Conservation (phyloP, 2,888 invertebrate genomes). For the Anaspis maculata region DNA sequence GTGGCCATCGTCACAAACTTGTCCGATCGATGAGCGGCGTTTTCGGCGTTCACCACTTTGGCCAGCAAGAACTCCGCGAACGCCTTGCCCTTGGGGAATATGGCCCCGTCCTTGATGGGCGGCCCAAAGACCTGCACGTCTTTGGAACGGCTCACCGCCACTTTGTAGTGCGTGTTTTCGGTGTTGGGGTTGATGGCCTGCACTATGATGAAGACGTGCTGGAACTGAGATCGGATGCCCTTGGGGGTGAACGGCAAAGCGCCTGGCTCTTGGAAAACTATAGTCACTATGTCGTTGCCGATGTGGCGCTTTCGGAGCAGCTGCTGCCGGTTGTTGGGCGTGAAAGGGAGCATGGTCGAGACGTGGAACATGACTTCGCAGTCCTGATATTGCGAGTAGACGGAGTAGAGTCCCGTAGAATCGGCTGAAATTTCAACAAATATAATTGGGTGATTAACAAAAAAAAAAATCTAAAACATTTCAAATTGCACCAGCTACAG, state of each 20-base stretch:
- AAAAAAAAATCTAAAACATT: constrained; percentile 9
- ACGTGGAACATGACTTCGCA: constrained; percentile 97
- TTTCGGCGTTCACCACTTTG: constrained; percentile 95
- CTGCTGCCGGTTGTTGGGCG: constrained; percentile 92
- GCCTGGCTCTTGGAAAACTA: constrained; percentile 89
- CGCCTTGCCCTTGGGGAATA: constrained; percentile 81
- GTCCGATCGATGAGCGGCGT: constrained; percentile 91
- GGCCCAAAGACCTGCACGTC: constrained; percentile 96
- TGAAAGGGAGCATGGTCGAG: constrained; percentile 92
- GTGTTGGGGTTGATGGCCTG: constrained; percentile 84
- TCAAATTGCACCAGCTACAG: no score
- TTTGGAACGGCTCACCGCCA: constrained; percentile 62
- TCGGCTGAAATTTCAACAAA: constrained; percentile 55
- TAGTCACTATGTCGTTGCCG: constrained; percentile 96
- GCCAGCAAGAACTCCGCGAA: constrained; percentile 92
- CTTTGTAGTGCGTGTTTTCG: constrained; percentile 82
- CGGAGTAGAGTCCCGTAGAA: constrained; percentile 87
- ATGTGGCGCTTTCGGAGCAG: constrained; percentile 90
- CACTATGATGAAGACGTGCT: constrained; percentile 93
- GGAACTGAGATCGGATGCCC: constrained; percentile 92
- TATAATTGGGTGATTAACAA: no score
- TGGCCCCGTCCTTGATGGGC: constrained; percentile 79
- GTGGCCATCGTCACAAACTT: constrained; percentile 97
- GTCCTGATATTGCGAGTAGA: constrained; percentile 85
- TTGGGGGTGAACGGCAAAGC: constrained; percentile 89